Conservation (phyloP, 2,797 vertebrate species). For the Sternotherus odoratus region DNA sequence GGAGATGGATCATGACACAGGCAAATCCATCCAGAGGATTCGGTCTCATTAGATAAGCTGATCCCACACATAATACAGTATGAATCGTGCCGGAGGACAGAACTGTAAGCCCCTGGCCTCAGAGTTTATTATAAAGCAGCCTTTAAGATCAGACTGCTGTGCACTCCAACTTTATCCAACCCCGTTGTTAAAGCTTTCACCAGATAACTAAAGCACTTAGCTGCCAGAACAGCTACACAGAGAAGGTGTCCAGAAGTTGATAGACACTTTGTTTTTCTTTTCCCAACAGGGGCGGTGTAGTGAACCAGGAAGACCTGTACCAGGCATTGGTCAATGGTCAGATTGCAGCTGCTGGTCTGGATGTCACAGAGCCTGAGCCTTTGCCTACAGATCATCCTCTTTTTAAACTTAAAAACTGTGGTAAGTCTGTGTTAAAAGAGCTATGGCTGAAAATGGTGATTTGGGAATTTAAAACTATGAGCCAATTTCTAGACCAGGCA, state of each 20-base stretch:
- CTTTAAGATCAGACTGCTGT: background rate
- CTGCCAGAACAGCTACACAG: background rate
- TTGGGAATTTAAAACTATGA: background rate
- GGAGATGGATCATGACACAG: background rate
- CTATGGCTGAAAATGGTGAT: background rate
- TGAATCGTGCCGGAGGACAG: background rate
- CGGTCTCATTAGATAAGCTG: slow-evolving; percentile 17
- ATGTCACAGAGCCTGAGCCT: slow-evolving; percentile 84
- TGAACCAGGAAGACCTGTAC: slow-evolving; percentile 85
- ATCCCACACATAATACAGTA: background rate
- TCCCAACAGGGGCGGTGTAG: slow-evolving; percentile 78
- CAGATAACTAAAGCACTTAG: background rate
- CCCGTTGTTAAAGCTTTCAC: background rate
- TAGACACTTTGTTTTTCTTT: background rate
- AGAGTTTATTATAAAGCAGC: background rate
- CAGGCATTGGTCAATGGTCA: slow-evolving; percentile 78
- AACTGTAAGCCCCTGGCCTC: background rate
- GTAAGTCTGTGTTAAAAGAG: slow-evolving; percentile 47
- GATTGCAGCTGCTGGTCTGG: slow-evolving; percentile 82
- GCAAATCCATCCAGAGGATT: slow-evolving; percentile 22
- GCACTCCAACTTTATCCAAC: background rate
- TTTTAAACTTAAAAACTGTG: slow-evolving; percentile 84
- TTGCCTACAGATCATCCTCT: slow-evolving; percentile 82
- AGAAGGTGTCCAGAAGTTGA: rapidly evolving
- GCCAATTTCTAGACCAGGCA: background rate